Conservation (phyloP, 2,113 vertebrate species). For the Tonatia bakeri region DNA sequence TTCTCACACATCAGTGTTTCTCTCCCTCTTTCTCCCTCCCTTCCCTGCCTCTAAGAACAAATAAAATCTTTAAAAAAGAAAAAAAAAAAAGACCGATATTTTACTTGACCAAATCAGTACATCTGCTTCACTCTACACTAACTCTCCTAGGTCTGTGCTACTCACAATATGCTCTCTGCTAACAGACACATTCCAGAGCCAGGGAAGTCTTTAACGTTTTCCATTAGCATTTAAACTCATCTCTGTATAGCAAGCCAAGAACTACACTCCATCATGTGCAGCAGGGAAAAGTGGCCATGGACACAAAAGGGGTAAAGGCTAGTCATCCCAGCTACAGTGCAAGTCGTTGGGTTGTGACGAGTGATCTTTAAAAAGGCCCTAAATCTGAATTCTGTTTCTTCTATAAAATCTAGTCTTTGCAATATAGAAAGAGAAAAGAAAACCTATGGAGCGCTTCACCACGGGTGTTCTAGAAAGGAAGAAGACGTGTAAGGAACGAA, state of each 20-base stretch:
- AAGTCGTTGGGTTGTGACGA: not conserved
- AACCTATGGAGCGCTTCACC: not conserved
- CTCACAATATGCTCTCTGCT: not conserved
- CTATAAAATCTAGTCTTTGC: not conserved
- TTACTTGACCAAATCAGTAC: not conserved
- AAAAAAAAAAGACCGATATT: not conserved
- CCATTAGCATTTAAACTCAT: not conserved
- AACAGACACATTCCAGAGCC: not conserved
- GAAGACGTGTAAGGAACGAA: not conserved
- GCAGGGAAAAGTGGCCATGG: not conserved
- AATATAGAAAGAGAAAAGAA: not conserved
- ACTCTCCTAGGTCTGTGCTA: not conserved
- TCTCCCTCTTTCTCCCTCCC: no score
- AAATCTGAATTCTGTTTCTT: conserved; percentile 1
- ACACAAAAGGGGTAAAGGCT: not conserved
- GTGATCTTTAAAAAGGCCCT: not conserved
- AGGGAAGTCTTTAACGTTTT: not conserved
- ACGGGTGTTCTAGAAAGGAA: not conserved
- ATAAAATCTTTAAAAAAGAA: no score
- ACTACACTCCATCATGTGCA: not conserved
- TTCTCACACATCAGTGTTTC: no score
- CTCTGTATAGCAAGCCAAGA: not conserved
- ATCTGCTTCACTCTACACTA: not conserved
- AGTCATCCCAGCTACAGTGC: not conserved
- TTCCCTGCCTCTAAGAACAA: no score